Evolutionary conservation across 2,113 vertebrate genomes (phyloP).

Genomic region (Mesocricetus auratus): DNA sequence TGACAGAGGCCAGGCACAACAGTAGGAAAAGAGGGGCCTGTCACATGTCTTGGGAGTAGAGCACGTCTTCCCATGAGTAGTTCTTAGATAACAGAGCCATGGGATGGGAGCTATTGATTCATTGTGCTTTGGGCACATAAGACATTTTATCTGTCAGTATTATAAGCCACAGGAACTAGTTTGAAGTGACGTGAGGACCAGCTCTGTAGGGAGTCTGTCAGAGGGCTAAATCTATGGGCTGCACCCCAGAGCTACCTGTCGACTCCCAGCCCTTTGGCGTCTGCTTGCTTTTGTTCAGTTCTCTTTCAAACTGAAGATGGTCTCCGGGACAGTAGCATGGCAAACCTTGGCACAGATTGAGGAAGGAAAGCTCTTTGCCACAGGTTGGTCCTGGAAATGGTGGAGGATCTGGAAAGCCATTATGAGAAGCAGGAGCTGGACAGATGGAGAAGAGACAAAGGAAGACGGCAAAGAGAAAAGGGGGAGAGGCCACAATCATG

Average conservation of each 20-base stretch:
- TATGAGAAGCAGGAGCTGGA: accelerated
- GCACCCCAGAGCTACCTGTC: accelerated
- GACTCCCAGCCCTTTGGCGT: not conserved
- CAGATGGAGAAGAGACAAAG: not conserved
- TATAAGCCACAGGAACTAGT: too few relatives aligned
- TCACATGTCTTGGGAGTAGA: not conserved
- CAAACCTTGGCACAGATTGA: not conserved
- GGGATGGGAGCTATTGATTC: accelerated
- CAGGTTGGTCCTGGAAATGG: not conserved
- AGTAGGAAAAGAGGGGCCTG: too few relatives aligned
- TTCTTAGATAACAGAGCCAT: accelerated
- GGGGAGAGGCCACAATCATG: accelerated
- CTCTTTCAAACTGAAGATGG: not conserved
- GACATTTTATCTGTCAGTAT: not conserved
- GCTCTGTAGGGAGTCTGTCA: not conserved
- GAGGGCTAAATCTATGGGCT: not conserved
- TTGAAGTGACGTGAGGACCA: not conserved
- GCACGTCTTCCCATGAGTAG: not conserved
- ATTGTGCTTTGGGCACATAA: not conserved
- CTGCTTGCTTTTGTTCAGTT: not conserved
- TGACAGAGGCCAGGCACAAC: too few relatives aligned
- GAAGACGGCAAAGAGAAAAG: not conserved
- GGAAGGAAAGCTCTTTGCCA: not conserved
- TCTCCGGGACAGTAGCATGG: not conserved
- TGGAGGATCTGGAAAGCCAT: not conserved